phyloP scores from a whole-genome alignment of 2,888 invertebrate genomes.

The Plagiodera versicolora region DNA sequence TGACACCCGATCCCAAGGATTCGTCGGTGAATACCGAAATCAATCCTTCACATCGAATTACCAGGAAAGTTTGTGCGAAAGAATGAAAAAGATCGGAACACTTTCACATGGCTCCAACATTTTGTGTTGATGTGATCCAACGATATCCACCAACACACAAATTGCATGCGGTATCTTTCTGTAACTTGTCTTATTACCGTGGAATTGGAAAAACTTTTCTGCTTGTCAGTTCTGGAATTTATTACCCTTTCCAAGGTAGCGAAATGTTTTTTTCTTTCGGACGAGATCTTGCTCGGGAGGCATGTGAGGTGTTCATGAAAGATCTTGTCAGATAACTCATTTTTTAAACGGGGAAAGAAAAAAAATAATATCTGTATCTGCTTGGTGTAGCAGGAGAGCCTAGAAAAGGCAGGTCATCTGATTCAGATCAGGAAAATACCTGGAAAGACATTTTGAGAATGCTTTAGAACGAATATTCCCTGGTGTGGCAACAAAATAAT shows the following conservation, averaged over 20 bases:
- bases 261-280: conserved; percentile 7
- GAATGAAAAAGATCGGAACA: background rate
- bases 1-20: background rate
- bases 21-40: background rate
- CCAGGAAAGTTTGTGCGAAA: background rate
- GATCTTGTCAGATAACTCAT: background rate
- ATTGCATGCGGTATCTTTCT: conserved; percentile 33
- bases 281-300: background rate
- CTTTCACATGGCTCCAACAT: conserved; percentile 18
- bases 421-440: too few relatives aligned
- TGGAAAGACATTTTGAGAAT: background rate
- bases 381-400: too few relatives aligned
- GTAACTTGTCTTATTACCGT: conserved; percentile 31
- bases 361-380: too few relatives aligned
- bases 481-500: background rate
- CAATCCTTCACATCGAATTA: background rate
- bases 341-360: too few relatives aligned
- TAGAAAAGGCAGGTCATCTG: too few relatives aligned
- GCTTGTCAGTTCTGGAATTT: conserved; percentile 9
- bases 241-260: conserved; percentile 5
- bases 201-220: conserved; percentile 30
- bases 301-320: background rate
- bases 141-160: conserved; percentile 24
- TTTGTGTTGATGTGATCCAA: conserved; percentile 23
- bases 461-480: background rate